Conservation (phyloP, 2,797 vertebrate genomes). For the Tokudaia tokunoshimensis region DNA sequence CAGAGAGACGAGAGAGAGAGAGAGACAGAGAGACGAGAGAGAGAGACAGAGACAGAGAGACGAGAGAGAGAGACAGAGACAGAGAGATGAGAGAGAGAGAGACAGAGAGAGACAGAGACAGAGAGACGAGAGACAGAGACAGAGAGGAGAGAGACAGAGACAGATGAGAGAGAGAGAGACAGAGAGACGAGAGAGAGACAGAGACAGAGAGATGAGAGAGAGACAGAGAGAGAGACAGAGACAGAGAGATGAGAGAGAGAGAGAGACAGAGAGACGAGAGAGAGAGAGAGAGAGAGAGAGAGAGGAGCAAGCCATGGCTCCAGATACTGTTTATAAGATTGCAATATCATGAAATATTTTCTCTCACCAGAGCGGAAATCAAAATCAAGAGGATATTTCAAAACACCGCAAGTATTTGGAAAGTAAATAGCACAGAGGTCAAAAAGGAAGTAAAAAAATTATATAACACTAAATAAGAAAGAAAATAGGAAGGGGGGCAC, state of each 20-base stretch:
- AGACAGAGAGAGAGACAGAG: not conserved
- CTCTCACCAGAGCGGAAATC: conserved; percentile 15
- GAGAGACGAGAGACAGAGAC: fast-evolving
- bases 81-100: not conserved
- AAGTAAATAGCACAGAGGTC: conserved; percentile 57
- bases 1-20: too few relatives aligned
- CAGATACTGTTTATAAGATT: not conserved
- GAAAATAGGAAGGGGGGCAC: not conserved
- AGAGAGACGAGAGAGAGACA: not conserved
- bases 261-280: not conserved
- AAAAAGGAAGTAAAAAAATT: not conserved
- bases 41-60: too few relatives aligned
- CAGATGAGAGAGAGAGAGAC: too few relatives aligned
- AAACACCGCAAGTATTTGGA: conserved; percentile 48
- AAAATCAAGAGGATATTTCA: not conserved
- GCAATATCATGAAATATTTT: not conserved
- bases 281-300: not conserved
- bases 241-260: too few relatives aligned
- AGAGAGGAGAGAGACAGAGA: too few relatives aligned
- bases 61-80: not conserved
- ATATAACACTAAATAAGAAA: not conserved
- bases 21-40: not conserved
- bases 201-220: too few relatives aligned
- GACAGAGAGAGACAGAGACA: too few relatives aligned
- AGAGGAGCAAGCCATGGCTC: not conserved